These are phyloP conservation scores for Hydrozoanthus tunicans DNA, from an alignment of 64 coral and sea anemone genomes.

Conservation along the genomic window DNA sequence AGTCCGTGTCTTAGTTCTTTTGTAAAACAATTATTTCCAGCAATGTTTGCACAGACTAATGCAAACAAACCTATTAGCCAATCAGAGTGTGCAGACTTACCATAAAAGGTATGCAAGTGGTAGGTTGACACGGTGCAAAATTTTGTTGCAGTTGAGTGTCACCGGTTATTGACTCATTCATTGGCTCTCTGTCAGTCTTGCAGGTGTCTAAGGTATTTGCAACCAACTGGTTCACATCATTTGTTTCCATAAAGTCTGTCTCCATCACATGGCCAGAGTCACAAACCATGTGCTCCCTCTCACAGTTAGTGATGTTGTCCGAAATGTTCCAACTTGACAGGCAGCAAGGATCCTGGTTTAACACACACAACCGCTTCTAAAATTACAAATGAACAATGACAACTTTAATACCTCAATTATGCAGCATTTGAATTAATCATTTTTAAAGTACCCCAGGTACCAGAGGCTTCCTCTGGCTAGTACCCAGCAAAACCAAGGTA, in stretches of 20 bases:
- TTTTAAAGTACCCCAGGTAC: too few relatives aligned
- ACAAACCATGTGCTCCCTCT: conserved; percentile 25
- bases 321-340: not conserved
- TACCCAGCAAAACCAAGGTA: too few relatives aligned
- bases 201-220: not conserved
- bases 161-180: conserved; percentile 8
- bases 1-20: too few relatives aligned
- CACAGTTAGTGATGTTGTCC: conserved; percentile 39
- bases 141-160: not conserved
- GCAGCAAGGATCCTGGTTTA: not conserved
- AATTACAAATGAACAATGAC: not conserved
- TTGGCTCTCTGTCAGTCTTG: not conserved
- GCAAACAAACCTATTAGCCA: not conserved
- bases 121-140: not conserved
- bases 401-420: too few relatives aligned
- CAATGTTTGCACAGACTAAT: not conserved
- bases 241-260: conserved; percentile 6
- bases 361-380: conserved; percentile 26
- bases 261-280: not conserved
- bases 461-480: too few relatives aligned
- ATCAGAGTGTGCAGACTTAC: not conserved
- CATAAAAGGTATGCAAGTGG: not conserved
- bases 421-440: too few relatives aligned
- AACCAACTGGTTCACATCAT: not conserved
- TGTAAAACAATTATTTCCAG: too few relatives aligned